Evolutionary conservation across 1,140 invertebrate species (phyloP).

Genomic region (Cyclina sinensis): DNA sequence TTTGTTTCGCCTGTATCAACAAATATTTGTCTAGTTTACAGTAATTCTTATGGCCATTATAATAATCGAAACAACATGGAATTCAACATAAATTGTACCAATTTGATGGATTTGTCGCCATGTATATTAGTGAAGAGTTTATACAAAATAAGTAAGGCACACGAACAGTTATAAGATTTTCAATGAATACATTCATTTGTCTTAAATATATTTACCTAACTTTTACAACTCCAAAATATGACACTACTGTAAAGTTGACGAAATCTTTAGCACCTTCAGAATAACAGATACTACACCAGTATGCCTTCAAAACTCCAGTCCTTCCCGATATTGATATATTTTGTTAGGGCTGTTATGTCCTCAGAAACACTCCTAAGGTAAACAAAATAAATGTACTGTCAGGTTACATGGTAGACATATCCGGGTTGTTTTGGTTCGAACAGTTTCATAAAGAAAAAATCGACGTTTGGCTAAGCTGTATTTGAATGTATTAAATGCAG

Average conservation of each 20-base stretch:
- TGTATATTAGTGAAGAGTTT: background rate
- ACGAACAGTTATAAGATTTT: background rate
- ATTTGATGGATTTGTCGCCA: conserved; percentile 7
- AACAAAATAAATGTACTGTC: no score
- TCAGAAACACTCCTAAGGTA: no score
- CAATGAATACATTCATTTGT: background rate
- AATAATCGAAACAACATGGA: conserved; percentile 11
- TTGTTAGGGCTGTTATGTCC: no score
- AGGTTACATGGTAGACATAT: no score
- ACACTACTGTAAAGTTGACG: background rate
- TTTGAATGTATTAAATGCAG: no score
- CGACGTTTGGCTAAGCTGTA: no score
- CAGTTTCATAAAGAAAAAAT: no score
- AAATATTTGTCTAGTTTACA: conserved; percentile 48
- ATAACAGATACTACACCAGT: background rate
- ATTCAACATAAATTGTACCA: background rate
- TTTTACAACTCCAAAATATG: background rate
- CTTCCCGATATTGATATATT: no score
- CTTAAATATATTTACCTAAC: background rate
- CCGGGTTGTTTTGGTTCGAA: no score
- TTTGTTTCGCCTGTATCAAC: conserved; percentile 23
- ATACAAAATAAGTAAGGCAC: background rate
- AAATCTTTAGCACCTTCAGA: background rate
- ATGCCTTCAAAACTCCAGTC: background rate
- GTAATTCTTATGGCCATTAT: conserved; percentile 24